Percentiles rank a stretch among this genome's conserved stretches.
These are phyloP conservation scores for Pseudorasbora parva DNA, from an alignment of 2,113 vertebrate genomes.

Conservation along the genomic window DNA sequence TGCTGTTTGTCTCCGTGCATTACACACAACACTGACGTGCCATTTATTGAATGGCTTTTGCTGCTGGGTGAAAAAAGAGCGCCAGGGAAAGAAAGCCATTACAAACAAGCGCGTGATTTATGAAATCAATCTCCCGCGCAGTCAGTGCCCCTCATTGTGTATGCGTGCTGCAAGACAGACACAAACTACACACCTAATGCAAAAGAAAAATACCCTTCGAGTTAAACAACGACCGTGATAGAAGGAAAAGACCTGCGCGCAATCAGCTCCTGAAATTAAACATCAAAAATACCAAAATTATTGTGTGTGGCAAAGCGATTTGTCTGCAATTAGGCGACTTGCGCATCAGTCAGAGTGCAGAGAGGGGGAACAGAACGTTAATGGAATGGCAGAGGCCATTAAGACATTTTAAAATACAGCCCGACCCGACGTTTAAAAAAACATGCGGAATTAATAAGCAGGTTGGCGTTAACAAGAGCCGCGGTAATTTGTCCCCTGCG, in stretches of 20 bases:
- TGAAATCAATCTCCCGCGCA: constrained; percentile 79
- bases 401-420: constrained; percentile 61
- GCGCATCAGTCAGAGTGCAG: constrained; percentile 70
- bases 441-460: constrained; percentile 48
- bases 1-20: constrained; percentile 57
- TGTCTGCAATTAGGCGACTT: constrained; percentile 80
- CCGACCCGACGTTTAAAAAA: constrained; percentile 40
- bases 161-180: constrained; percentile 70
- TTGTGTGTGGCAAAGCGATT: constrained; percentile 82
- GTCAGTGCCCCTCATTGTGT: constrained; percentile 75
- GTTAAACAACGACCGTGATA: constrained; percentile 21
- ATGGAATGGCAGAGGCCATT: constrained; percentile 58
- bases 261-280: constrained; percentile 84
- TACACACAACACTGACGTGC: constrained; percentile 60
- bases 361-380: constrained; percentile 46
- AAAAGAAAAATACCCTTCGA: constrained; percentile 72
- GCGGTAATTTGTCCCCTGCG: constrained; percentile 58
- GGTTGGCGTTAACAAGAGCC: constrained; percentile 34
- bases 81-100: constrained; percentile 68
- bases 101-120: constrained; percentile 84
- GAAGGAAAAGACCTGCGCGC: constrained; percentile 47
- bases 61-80: constrained; percentile 63
- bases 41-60: constrained; percentile 61
- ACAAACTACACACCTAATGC: constrained; percentile 72
- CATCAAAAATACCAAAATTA: constrained; percentile 79